Evolutionary conservation across 2,888 invertebrate species (phyloP).

Genomic region (Amiota communis): DNA sequence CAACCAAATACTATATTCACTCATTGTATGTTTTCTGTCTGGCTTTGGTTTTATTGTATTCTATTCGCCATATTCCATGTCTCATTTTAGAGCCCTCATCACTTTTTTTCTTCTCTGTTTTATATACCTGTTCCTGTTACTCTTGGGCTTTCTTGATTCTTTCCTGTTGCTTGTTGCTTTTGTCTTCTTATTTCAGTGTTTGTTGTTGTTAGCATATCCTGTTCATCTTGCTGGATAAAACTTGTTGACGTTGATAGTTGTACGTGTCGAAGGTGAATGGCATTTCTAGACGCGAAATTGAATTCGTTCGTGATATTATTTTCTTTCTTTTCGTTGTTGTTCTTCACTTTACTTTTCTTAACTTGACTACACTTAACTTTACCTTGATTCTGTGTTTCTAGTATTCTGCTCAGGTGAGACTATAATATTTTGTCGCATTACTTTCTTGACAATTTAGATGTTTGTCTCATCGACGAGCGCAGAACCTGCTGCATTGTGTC

Average conservation of each 20-base stretch:
- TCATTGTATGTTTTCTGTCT: no score
- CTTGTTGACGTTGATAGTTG: conserved; percentile 66
- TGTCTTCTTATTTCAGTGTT: not conserved
- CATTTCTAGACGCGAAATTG: conserved; percentile 68
- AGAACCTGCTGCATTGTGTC: not conserved
- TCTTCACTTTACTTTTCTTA: conserved; percentile 37
- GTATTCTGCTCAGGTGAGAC: conserved; percentile 45
- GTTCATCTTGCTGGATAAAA: conserved; percentile 47
- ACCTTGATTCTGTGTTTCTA: not conserved
- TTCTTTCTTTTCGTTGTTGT: conserved; percentile 47
- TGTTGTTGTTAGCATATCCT: conserved; percentile 22
- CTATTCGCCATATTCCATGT: no score
- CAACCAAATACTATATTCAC: no score
- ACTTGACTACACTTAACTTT: not conserved
- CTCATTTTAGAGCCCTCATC: no score
- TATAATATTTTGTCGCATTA: conserved; percentile 67
- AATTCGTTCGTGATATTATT: conserved; percentile 59
- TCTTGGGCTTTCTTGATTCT: not conserved
- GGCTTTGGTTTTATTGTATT: no score
- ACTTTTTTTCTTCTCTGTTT: no score
- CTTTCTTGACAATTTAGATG: conserved; percentile 64
- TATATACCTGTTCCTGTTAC: no score
- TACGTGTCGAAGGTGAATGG: conserved; percentile 67
- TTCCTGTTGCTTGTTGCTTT: not conserved
- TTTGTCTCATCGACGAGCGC: conserved; percentile 51